phyloP scores from a whole-genome alignment of 2,888 invertebrate species.

The Pandemis heparana region DNA sequence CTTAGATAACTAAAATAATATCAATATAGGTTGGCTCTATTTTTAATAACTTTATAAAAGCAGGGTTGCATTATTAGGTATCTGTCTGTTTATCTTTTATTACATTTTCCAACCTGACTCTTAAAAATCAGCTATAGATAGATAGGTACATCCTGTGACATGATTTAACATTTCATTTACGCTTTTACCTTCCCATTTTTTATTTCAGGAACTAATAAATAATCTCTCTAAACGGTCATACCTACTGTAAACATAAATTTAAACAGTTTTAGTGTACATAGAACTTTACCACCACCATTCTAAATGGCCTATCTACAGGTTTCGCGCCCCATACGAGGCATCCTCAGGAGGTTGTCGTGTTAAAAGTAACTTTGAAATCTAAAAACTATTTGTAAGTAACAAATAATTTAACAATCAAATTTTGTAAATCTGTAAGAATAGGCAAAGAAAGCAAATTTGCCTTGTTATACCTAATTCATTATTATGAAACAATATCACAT shows the following conservation, averaged over 20 bases:
- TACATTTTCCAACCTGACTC: too few species aligned
- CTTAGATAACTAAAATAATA: too few species aligned
- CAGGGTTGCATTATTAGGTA: too few species aligned
- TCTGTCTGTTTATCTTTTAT: too few species aligned
- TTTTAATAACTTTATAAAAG: too few species aligned
- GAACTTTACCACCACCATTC: neutral
- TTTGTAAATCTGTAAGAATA: neutral
- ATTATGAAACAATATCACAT: slow-evolving; percentile 39
- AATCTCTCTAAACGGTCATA: neutral
- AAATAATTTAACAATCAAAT: neutral
- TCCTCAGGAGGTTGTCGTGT: neutral
- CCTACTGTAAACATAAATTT: neutral
- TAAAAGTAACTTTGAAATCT: neutral
- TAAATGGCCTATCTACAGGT: neutral
- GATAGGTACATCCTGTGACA: too few species aligned
- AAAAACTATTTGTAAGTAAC: neutral
- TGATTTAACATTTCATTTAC: too few species aligned
- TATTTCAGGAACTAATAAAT: too few species aligned
- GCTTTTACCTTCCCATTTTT: too few species aligned
- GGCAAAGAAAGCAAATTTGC: neutral
- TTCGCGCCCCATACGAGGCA: neutral
- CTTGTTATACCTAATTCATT: slow-evolving; percentile 42
- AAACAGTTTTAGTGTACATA: neutral
- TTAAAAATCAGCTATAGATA: too few species aligned
- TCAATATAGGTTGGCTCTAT: too few species aligned